Evolutionary conservation across 2,888 invertebrate species (phyloP).

Genomic region (Nycteola revayana): DNA sequence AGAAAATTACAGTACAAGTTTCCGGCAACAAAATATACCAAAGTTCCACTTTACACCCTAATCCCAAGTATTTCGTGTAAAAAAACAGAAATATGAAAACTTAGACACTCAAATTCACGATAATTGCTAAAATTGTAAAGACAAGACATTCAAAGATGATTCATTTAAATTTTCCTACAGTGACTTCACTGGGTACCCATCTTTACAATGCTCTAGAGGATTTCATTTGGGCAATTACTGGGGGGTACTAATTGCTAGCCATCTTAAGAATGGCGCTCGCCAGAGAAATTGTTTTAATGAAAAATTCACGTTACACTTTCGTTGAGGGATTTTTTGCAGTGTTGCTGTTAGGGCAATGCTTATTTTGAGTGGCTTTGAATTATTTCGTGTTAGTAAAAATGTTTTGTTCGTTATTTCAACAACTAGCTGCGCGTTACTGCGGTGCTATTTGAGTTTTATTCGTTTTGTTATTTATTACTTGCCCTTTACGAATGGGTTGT

Average conservation of each 20-base stretch:
- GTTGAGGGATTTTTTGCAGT: slow-evolving; percentile 29
- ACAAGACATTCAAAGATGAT: slow-evolving; percentile 39
- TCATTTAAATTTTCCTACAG: slow-evolving; percentile 45
- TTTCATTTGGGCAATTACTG: slow-evolving; percentile 56
- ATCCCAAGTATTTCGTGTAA: slow-evolving; percentile 6
- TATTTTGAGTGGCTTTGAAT: too few relatives aligned
- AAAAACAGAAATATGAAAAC: slow-evolving; percentile 29
- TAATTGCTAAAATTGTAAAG: slow-evolving; percentile 39
- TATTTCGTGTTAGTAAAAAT: too few relatives aligned
- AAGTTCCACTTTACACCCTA: too few relatives aligned
- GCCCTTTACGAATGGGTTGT: too few relatives aligned
- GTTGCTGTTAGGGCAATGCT: too few relatives aligned
- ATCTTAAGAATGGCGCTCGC: slow-evolving; percentile 51
- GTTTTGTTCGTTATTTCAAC: too few relatives aligned
- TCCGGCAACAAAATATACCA: too few relatives aligned
- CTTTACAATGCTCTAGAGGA: slow-evolving; percentile 45
- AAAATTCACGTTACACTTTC: slow-evolving; percentile 46
- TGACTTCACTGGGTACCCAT: slow-evolving; percentile 29
- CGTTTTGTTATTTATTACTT: too few relatives aligned
- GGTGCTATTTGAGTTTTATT: too few relatives aligned
- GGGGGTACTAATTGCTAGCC: slow-evolving; percentile 53
- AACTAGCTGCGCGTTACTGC: too few relatives aligned
- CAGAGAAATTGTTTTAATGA: slow-evolving; percentile 61
- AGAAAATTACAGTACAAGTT: too few relatives aligned
- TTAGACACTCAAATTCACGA: slow-evolving; percentile 27